Conservation (phyloP, 2,888 invertebrate species). For the Drosophila pseudotakahashii region DNA sequence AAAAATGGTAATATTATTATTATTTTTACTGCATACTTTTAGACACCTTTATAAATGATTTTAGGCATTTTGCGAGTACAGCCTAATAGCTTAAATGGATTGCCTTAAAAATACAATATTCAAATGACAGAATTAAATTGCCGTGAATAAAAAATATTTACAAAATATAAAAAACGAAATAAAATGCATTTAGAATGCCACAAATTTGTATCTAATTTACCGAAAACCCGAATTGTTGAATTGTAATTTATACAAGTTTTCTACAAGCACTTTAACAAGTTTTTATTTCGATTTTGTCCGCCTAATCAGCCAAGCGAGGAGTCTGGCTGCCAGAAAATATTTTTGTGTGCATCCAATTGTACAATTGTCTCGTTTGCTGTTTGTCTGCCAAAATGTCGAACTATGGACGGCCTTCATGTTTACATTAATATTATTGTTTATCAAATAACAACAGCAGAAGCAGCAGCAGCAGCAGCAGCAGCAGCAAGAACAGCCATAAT, state of each 20-base stretch:
- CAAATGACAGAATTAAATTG: background rate
- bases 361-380: conserved; percentile 44
- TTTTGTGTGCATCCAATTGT: conserved; percentile 46
- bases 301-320: conserved; percentile 21
- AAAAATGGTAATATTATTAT: too few relatives aligned
- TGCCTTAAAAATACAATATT: background rate
- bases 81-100: background rate
- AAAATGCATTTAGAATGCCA: background rate
- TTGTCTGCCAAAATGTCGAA: conserved; percentile 46
- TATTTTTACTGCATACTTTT: too few relatives aligned
- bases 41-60: too few relatives aligned
- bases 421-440: conserved; percentile 50
- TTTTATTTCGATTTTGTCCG: conserved; percentile 3
- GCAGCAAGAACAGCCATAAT: conserved; percentile 15
- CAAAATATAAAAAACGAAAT: background rate
- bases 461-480: conserved; percentile 22
- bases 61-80: too few relatives aligned
- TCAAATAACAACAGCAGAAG: conserved; percentile 39
- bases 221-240: background rate
- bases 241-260: background rate
- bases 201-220: background rate
- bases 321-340: conserved; percentile 35
- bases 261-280: background rate
- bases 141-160: background rate
- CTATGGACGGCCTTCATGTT: conserved; percentile 40